Conservation (phyloP, 2,113 vertebrate genomes). For the Cebus imitator region DNA sequence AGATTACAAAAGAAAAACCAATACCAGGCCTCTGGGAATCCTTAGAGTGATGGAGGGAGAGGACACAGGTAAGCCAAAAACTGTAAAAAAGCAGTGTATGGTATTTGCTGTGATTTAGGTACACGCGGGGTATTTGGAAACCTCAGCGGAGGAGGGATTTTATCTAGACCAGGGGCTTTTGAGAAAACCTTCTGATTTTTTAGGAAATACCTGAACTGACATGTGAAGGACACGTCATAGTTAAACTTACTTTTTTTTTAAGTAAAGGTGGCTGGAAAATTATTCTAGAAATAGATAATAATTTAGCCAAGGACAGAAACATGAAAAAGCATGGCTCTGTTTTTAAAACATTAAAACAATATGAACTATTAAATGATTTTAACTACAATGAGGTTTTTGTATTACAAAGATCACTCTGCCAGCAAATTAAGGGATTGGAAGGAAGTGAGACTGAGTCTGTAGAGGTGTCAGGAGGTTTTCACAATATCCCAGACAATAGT, state of each 20-base stretch:
- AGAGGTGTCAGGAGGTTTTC: not conserved
- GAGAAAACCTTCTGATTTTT: not conserved
- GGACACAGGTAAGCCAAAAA: not conserved
- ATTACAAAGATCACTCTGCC: not conserved
- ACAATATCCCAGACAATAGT: not conserved
- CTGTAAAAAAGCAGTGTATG: not conserved
- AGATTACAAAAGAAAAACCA: not conserved
- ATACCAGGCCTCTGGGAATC: not conserved
- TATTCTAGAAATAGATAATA: not conserved
- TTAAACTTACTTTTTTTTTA: not conserved
- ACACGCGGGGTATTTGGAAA: fast-evolving
- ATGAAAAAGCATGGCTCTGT: not conserved
- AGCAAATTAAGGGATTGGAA: not conserved
- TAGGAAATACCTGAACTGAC: not conserved
- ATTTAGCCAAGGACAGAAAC: not conserved
- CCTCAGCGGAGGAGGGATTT: not conserved
- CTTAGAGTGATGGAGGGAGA: not conserved
- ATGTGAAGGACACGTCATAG: not conserved
- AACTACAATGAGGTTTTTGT: not conserved
- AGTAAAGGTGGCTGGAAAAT: not conserved
- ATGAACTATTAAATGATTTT: not conserved
- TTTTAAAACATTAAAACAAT: conserved; percentile 1
- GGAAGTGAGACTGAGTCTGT: not conserved
- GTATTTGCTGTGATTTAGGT: not conserved
- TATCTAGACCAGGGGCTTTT: not conserved